phyloP scores from a whole-genome alignment of 37 sponge, comb jelly and placozoan genomes.

The Mnemiopsis leidyi region DNA sequence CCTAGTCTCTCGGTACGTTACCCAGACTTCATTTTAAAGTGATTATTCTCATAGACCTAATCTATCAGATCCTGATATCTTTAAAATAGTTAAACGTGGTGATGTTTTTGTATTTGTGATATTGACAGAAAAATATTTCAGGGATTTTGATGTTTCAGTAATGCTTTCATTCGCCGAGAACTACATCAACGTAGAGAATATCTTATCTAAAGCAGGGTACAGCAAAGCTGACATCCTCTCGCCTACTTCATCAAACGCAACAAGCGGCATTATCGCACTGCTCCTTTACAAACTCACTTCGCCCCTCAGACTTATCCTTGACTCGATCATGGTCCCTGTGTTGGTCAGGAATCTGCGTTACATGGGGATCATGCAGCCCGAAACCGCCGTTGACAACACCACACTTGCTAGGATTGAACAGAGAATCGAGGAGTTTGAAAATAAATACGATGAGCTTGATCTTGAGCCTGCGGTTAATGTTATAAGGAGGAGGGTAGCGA shows the following conservation, averaged over 20 bases:
- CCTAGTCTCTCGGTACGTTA: conserved; percentile 8
- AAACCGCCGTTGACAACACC: background rate
- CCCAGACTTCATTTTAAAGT: too few relatives aligned
- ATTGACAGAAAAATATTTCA: conserved; percentile 30
- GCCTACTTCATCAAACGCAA: background rate
- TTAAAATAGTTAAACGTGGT: too few relatives aligned
- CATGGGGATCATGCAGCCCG: conserved; percentile 33
- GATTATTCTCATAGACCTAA: too few relatives aligned
- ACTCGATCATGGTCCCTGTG: conserved; percentile 44
- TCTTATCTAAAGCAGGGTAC: conserved; percentile 26
- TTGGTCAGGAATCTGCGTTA: background rate
- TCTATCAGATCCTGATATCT: too few relatives aligned
- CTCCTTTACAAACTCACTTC: conserved; percentile 11
- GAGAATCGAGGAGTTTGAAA: background rate
- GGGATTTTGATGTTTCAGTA: background rate
- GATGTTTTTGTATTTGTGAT: background rate
- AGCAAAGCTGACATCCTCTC: background rate
- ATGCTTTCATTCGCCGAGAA: background rate
- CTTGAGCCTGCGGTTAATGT: background rate
- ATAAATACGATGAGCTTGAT: background rate
- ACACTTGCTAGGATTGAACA: background rate
- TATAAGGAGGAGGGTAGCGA: background rate
- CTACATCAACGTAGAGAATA: conserved; percentile 14
- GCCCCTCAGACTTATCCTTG: background rate
- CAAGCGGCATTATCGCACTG: background rate